Percentiles rank a stretch among this genome's conserved stretches.
Conservation (phyloP, 2,888 invertebrate species). For the Drosophila kuntzei region DNA sequence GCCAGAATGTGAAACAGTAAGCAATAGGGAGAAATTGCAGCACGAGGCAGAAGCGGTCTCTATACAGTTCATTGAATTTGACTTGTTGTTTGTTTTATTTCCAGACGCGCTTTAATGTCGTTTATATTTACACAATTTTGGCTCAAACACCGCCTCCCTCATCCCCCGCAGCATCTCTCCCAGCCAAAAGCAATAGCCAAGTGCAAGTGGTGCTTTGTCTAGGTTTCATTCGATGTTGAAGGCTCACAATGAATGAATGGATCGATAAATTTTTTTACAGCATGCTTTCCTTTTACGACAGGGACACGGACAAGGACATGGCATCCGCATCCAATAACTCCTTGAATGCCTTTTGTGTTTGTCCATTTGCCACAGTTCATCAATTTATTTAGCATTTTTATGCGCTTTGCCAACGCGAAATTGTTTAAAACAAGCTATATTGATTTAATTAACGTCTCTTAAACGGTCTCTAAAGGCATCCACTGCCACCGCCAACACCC, state of each 20-base stretch:
- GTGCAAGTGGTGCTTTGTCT: slow-evolving; percentile 55
- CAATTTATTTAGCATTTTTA: slow-evolving; percentile 78
- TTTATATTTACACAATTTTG: slow-evolving; percentile 78
- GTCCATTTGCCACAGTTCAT: slow-evolving; percentile 66
- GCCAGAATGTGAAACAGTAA: slow-evolving; percentile 21
- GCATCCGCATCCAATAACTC: slow-evolving; percentile 48
- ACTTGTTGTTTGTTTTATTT: slow-evolving; percentile 77
- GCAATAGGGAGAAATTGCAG: slow-evolving; percentile 25
- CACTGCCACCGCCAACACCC: background rate
- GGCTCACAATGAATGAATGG: slow-evolving; percentile 41
- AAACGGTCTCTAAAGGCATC: slow-evolving; percentile 53
- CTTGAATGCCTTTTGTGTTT: slow-evolving; percentile 51
- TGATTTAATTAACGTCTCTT: slow-evolving; percentile 73
- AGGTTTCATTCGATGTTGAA: slow-evolving; percentile 9
- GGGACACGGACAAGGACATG: slow-evolving; percentile 42
- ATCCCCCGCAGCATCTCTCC: background rate
- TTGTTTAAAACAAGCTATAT: slow-evolving; percentile 64
- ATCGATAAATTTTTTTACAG: slow-evolving; percentile 63
- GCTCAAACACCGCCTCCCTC: slow-evolving; percentile 3
- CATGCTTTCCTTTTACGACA: slow-evolving; percentile 58
- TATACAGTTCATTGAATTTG: slow-evolving; percentile 75
- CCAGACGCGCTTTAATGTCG: slow-evolving; percentile 77
- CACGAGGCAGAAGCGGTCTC: slow-evolving; percentile 28
- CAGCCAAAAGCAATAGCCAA: slow-evolving; percentile 24
- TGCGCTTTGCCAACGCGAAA: slow-evolving; percentile 50